These are phyloP conservation scores for Ichneumoninae sp. DNA, from an alignment of 2,888 invertebrate genomes.

Conservation along the genomic window DNA sequence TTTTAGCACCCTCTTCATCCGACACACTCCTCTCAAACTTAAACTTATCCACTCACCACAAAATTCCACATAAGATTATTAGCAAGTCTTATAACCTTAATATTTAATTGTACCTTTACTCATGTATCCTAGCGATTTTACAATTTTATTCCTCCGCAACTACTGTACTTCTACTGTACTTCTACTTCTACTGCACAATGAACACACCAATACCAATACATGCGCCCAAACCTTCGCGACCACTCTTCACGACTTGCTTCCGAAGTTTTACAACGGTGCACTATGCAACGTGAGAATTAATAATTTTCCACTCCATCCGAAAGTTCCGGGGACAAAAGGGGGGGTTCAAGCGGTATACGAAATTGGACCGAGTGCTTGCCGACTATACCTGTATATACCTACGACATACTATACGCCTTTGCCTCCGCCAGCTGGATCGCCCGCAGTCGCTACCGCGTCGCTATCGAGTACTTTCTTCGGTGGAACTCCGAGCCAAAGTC, in stretches of 20 bases:
- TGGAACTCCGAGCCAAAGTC: slow-evolving; percentile 40
- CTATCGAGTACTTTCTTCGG: slow-evolving; percentile 62
- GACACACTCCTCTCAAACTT: no score
- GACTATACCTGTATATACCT: not conserved
- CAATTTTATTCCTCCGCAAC: no score
- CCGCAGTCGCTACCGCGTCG: slow-evolving; percentile 24
- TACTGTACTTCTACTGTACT: no score
- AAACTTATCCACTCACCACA: no score
- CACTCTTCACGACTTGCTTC: not conserved
- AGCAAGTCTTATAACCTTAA: no score
- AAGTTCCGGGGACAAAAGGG: slow-evolving; percentile 5
- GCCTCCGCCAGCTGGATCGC: slow-evolving; percentile 36
- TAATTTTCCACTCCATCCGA: slow-evolving; percentile 17
- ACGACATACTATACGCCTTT: slow-evolving; percentile 29
- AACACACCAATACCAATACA: not conserved
- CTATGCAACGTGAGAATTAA: slow-evolving; percentile 14
- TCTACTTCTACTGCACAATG: no score
- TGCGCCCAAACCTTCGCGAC: not conserved
- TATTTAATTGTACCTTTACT: no score
- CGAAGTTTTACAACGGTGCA: not conserved
- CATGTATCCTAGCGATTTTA: no score
- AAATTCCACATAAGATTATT: no score
- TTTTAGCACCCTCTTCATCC: no score
- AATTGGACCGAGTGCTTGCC: slow-evolving; percentile 11
- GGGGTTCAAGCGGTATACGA: slow-evolving; percentile 13